phyloP scores from a whole-genome alignment of 2,888 invertebrate species.

The Tuta absoluta region DNA sequence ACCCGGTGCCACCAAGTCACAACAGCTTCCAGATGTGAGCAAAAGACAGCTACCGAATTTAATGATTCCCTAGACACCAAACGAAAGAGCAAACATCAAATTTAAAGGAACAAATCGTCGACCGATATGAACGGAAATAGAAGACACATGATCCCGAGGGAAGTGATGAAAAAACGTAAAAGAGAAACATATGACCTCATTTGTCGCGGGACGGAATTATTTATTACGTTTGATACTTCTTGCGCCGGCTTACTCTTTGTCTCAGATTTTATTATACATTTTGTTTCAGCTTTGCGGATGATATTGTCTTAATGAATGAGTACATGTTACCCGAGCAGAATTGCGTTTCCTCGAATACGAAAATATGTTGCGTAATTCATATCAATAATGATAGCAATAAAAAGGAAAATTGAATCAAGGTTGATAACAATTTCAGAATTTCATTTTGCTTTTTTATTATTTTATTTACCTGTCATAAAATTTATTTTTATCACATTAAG shows the following conservation, averaged over 20 bases:
- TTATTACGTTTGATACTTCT: conserved; percentile 77
- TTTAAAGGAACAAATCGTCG: conserved; percentile 78
- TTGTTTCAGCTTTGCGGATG: conserved; percentile 37
- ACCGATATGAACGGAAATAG: conserved; percentile 78
- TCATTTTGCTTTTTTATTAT: too few relatives aligned
- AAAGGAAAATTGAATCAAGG: too few relatives aligned
- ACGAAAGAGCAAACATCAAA: conserved; percentile 79
- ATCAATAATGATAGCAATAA: too few relatives aligned
- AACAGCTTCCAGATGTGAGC: conserved; percentile 66
- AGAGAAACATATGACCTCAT: conserved; percentile 81
- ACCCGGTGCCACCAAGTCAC: conserved; percentile 41
- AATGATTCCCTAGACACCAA: conserved; percentile 74
- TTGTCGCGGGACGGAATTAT: conserved; percentile 78
- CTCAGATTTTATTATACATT: conserved; percentile 66
- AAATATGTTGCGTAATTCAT: not conserved
- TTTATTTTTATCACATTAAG: not conserved
- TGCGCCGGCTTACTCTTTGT: conserved; percentile 66
- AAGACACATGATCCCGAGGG: conserved; percentile 80
- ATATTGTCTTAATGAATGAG: not conserved
- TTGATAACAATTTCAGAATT: too few relatives aligned
- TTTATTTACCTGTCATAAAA: not conserved
- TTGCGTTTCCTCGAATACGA: not conserved
- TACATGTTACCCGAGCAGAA: not conserved
- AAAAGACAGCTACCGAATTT: conserved; percentile 67
- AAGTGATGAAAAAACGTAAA: conserved; percentile 76